Evolutionary conservation across 2,113 vertebrate species (phyloP), one percentile per base, ranked within the genome.

Genomic region (Elephas maximus): DNA sequence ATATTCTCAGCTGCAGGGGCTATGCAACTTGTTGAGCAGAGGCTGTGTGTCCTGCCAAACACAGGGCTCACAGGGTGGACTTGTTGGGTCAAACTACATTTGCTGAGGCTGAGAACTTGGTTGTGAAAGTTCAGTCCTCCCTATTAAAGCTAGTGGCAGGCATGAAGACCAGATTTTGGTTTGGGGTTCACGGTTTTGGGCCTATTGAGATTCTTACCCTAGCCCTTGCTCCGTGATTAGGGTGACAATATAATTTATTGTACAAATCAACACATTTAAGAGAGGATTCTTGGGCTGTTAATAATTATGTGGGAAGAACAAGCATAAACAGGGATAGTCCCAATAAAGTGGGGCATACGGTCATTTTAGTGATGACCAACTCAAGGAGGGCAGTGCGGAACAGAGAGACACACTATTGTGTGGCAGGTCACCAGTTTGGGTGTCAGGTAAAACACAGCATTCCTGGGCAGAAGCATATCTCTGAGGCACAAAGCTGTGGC

Each of bases 1-100:
- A n/a, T 24, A 24, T 14, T 51, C 33, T 51, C 6, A 3, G 69
- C 21, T 1, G 5, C 1, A 5, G 33, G 24, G 45, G 37, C n/a
- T 6, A 23, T 9, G 60, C 11, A 62, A n/a, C 33, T 0, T 0
- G 3, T 33, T 5, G 21, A 0, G 1, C 4, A 14, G 79, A 67
- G 60, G 30, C 67, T 8, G 5, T 2, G 24, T 28, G 51, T 45
- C 41, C 79, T 76, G 57, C 92, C 79, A 74, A 12, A 7, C 1
- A 0, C 4, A 14, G 69, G 24, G 57, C 1, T 45, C 28, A 12
- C 0, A 12, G 6, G 14, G 1, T 0, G 6, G 45, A 23, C 71
- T n/a, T 60, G 44, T 44, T 45, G 90, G 57, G 24, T 45, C 51
- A 15, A 60, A 41, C 1, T 0, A 3, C 24, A 20, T 18, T 28